These are phyloP conservation scores for Aurelia aurita complex sp. Pacific DNA, from an alignment of 30 jellyfish, hydroid and myxozoan species.

Conservation along the genomic window DNA sequence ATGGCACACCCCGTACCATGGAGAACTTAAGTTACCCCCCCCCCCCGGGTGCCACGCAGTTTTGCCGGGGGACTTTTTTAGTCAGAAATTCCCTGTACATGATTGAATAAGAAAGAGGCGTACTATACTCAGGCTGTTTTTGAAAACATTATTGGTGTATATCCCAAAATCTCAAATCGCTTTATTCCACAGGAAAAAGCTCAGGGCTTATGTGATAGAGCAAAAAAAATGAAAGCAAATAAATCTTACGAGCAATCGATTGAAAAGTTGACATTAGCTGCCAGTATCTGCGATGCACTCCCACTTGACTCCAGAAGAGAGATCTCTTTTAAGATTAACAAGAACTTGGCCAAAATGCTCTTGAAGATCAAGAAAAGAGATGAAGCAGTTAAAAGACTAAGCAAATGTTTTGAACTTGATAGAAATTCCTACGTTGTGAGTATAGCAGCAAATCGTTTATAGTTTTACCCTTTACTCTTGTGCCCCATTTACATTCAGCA, in stretches of 20 bases:
- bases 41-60: too few relatives aligned
- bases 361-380: not conserved
- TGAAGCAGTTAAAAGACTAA: slow-evolving; percentile 8
- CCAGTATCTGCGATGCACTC: not conserved
- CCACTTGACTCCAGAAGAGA: not conserved
- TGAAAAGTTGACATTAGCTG: not conserved
- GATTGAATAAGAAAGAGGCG: too few relatives aligned
- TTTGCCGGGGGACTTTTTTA: too few relatives aligned
- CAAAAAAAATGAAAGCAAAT: not conserved
- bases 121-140: too few relatives aligned
- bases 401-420: slow-evolving; percentile 6
- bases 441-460: not conserved
- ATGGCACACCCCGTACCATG: too few relatives aligned
- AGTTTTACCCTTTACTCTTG: too few relatives aligned
- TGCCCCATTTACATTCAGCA: too few relatives aligned
- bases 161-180: too few relatives aligned
- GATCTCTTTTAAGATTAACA: not conserved
- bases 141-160: too few relatives aligned
- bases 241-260: not conserved
- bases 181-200: not conserved
- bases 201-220: not conserved
- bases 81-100: too few relatives aligned
- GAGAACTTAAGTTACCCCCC: too few relatives aligned
- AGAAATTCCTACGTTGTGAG: slow-evolving; percentile 22
- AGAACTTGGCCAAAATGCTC: slow-evolving; percentile 9